Evolutionary conservation across 1,140 invertebrate genomes (phyloP), one percentile per base, ranked within the genome.

Genomic region (Halesus radiatus): DNA sequence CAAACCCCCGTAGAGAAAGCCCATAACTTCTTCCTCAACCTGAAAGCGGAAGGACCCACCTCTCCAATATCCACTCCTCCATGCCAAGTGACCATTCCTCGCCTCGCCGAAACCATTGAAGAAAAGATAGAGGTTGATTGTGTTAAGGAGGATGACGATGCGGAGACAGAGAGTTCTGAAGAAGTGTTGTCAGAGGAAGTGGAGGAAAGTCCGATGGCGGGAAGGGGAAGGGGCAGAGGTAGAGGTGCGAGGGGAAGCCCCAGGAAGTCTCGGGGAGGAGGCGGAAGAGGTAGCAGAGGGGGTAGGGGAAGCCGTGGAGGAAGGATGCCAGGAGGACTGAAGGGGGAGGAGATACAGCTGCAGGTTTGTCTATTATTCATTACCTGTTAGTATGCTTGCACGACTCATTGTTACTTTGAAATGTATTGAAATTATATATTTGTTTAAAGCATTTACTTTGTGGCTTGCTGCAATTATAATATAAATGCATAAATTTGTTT

Each of bases 11-110:
- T 84, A 0, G 85, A 86, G n/a, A 80, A 79, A 0, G 84, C 84
- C 2, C 85, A 85, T 20, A 85, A 85, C 15, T 84, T 84, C 74
- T 84, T 82, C 56, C 60, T 80, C 84, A 81, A 81, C 18, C 50
- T 80, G n/a, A 83, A 56, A 60, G 75, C 81, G 10, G 84, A 84
- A 75, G 86, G 85, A 10, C 5, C 16, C 7, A 16, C 86, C 88
- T 26, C 87, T 86, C 1, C 88, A 85, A 15, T 70, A 23, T n/a
- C 37, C 10, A 22, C 54, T 3, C 18, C 53, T n/a, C 29, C 66
- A 7, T 79, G 77, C 37, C 53, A 79, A 15, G 87, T 89, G 79
- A 88, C 88, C 76, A 77, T 89, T 50, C 87, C 88, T 7, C 85
- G 88, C 0, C 86, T 89, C 7, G 53, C 22, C 22, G 20, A 74